These are phyloP conservation scores for Oegoconia quadripuncta DNA, from an alignment of 2,888 invertebrate species.

Conservation along the genomic window DNA sequence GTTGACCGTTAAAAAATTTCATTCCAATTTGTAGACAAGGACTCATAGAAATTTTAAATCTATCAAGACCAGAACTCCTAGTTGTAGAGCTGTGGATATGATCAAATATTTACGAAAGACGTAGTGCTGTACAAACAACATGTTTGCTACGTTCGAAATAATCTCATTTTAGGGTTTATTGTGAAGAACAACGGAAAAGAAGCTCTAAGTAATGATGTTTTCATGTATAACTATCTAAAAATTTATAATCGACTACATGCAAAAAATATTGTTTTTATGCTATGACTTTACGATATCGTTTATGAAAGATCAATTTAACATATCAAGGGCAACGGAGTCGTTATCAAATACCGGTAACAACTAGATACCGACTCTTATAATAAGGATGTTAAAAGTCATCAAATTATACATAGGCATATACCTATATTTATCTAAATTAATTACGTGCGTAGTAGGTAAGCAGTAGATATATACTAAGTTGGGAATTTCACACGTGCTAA, in stretches of 20 bases:
- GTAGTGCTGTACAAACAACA: not conserved
- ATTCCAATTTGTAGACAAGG: too few species aligned
- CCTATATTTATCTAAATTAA: not conserved
- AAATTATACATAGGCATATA: not conserved
- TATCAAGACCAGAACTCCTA: too few species aligned
- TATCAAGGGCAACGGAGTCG: slow-evolving; percentile 39
- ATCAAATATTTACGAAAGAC: not conserved
- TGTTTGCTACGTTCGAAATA: too few species aligned
- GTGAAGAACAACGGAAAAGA: too few species aligned
- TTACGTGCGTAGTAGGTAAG: not conserved
- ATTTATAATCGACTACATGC: too few species aligned
- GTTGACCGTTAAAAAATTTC: too few species aligned
- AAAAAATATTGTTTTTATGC: too few species aligned
- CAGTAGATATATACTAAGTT: too few species aligned
- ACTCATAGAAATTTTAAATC: too few species aligned
- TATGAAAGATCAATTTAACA: slow-evolving; percentile 1
- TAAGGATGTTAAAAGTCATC: slow-evolving; percentile 13
- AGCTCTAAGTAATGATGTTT: too few species aligned
- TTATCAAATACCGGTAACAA: slow-evolving; percentile 29
- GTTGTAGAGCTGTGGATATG: too few species aligned
- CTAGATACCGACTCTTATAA: slow-evolving; percentile 17
- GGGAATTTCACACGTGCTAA: not conserved
- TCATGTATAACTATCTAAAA: not conserved
- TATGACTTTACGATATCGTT: not conserved
- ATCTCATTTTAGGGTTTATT: too few species aligned